A percentile compares a stretch with the other conserved stretches of the same genome.
phyloP scores from a whole-genome alignment of 2,888 invertebrate genomes.

The Acleris laterana region DNA sequence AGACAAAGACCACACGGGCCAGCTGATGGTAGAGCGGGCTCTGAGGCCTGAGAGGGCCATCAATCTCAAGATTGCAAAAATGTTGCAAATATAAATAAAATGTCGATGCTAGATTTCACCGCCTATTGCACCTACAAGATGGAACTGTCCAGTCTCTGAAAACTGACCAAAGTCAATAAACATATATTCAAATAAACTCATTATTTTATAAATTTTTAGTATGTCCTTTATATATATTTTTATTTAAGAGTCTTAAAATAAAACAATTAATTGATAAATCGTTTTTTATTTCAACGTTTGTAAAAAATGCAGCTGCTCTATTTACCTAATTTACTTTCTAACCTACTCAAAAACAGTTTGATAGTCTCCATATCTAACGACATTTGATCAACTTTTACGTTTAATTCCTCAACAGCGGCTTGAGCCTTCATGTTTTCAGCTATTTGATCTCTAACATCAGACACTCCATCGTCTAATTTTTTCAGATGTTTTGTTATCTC shows the following conservation, averaged over 20 bases:
- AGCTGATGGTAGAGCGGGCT: too few relatives aligned
- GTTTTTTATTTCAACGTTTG: slow-evolving; percentile 1
- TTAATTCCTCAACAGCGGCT: slow-evolving; percentile 57
- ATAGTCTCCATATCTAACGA: slow-evolving; percentile 66
- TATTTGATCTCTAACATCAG: slow-evolving; percentile 60
- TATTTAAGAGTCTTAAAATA: too few relatives aligned
- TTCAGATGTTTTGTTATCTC: slow-evolving; percentile 63
- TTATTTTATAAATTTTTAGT: too few relatives aligned
- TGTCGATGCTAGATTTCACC: too few relatives aligned
- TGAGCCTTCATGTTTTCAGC: slow-evolving; percentile 56
- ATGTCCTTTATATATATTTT: too few relatives aligned
- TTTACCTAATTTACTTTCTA: slow-evolving; percentile 63
- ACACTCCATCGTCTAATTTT: slow-evolving; percentile 61
- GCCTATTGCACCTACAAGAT: too few relatives aligned
- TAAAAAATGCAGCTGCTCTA: slow-evolving; percentile 9
- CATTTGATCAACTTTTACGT: slow-evolving; percentile 71
- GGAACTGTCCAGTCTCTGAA: not conserved
- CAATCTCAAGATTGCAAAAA: not conserved
- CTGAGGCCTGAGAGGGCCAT: too few relatives aligned
- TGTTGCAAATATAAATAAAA: too few relatives aligned
- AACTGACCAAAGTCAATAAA: not conserved
- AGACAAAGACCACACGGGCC: too few relatives aligned
- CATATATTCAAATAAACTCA: not conserved
- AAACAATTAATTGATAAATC: not conserved
- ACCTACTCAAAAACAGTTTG: slow-evolving; percentile 61